Percentiles rank a stretch among this genome's conserved stretches.
These are phyloP conservation scores for Oxygymnocypris stewartii DNA, from an alignment of 2,113 vertebrate genomes.

Conservation along the genomic window DNA sequence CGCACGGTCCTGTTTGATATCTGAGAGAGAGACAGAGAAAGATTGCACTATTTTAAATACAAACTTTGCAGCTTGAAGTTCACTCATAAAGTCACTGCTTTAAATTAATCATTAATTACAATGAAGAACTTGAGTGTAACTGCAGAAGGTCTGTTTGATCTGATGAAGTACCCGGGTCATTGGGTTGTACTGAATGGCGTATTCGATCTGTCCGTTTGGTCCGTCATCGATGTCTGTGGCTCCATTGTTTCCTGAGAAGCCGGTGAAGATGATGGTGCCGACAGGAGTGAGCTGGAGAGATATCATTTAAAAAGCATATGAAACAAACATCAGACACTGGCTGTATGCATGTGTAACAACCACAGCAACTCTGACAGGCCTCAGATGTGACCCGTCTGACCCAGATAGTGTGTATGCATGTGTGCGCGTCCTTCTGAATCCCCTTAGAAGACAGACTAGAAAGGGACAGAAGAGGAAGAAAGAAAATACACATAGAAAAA, in stretches of 20 bases:
- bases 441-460: slow-evolving; percentile 30
- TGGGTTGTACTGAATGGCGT: slow-evolving; percentile 90
- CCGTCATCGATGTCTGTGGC: slow-evolving; percentile 96
- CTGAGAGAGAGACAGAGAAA: slow-evolving; percentile 67
- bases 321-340: slow-evolving; percentile 40
- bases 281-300: slow-evolving; percentile 87
- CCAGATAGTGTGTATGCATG: not conserved
- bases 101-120: slow-evolving; percentile 45
- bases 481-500: not conserved
- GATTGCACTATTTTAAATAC: slow-evolving; percentile 6
- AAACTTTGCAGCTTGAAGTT: slow-evolving; percentile 7
- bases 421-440: slow-evolving; percentile 20
- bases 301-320: not conserved
- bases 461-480: not conserved
- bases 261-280: slow-evolving; percentile 92
- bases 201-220: slow-evolving; percentile 96
- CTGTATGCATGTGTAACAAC: slow-evolving; percentile 16
- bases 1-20: slow-evolving; percentile 87
- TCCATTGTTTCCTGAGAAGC: slow-evolving; percentile 89
- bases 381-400: slow-evolving; percentile 28
- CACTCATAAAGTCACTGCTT: slow-evolving; percentile 12
- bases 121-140: slow-evolving; percentile 21
- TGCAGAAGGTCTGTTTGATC: not conserved
- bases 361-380: slow-evolving; percentile 27
- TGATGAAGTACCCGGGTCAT: slow-evolving; percentile 81